phyloP scores from a whole-genome alignment of 2,113 vertebrate genomes.

The Jacana jacana region DNA sequence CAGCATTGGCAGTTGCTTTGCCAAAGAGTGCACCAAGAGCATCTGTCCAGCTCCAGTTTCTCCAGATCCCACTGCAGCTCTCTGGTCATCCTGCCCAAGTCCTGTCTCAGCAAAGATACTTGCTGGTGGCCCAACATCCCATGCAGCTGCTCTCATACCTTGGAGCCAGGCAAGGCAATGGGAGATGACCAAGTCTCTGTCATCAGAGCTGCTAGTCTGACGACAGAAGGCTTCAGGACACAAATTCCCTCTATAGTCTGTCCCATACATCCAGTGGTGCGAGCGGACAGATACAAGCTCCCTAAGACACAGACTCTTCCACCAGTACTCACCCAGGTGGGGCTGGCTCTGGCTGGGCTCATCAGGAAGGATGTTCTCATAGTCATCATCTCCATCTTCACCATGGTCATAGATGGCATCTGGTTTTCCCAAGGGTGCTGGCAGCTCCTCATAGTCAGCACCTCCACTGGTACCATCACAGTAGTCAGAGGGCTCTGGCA shows the following conservation, averaged over 20 bases:
- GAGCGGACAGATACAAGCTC: neutral
- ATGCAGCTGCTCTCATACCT: neutral
- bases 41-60: neutral
- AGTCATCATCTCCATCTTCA: slow-evolving; percentile 55
- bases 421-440: neutral
- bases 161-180: neutral
- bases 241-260: neutral
- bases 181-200: neutral
- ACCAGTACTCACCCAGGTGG: neutral
- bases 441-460: slow-evolving; percentile 65
- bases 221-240: neutral
- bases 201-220: neutral
- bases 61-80: neutral
- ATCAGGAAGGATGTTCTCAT: slow-evolving; percentile 70
- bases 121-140: neutral
- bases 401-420: neutral
- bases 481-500: slow-evolving; percentile 26
- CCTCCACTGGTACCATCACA: neutral
- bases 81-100: neutral
- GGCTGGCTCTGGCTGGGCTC: neutral
- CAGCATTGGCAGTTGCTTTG: neutral
- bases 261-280: neutral
- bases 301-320: neutral
- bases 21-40: neutral
- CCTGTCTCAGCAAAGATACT: neutral